Percentiles rank a stretch among this genome's conserved stretches.
These are phyloP conservation scores for Phyto melanocephala DNA, from an alignment of 2,888 invertebrate genomes.

Conservation along the genomic window DNA sequence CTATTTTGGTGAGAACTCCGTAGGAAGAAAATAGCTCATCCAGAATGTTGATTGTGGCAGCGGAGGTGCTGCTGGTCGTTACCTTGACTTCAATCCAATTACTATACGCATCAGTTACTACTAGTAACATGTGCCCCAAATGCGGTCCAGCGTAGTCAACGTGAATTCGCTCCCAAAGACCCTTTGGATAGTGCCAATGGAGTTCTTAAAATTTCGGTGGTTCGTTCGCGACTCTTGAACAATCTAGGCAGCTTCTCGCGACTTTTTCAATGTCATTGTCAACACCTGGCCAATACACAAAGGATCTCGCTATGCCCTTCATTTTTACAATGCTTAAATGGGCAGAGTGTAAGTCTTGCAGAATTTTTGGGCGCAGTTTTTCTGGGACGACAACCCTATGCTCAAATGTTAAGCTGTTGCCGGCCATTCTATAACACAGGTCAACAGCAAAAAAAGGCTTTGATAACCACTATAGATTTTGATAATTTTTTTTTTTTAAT, in stretches of 20 bases:
- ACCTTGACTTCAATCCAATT: constrained; percentile 22
- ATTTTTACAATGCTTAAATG: constrained; percentile 14
- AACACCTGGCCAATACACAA: neutral
- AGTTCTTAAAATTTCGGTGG: neutral
- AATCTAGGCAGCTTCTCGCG: neutral
- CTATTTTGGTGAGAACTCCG: constrained; percentile 1
- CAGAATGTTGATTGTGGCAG: neutral
- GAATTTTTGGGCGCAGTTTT: neutral
- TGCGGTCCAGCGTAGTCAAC: neutral
- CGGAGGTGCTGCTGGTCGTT: neutral
- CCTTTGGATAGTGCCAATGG: neutral
- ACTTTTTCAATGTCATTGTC: neutral
- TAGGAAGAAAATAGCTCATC: constrained; percentile 6
- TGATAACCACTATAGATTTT: neutral
- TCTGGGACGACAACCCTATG: constrained; percentile 4
- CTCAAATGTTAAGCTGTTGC: neutral
- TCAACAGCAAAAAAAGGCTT: neutral
- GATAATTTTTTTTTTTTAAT: neutral
- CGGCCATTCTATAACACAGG: neutral
- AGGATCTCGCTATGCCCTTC: constrained; percentile 8
- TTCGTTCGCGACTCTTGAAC: neutral
- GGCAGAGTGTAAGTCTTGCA: neutral
- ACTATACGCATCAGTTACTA: constrained; percentile 1
- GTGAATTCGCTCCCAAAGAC: constrained; percentile 8
- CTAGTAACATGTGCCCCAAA: neutral